These are phyloP conservation scores for Falco columbarius DNA, from an alignment of 2,797 vertebrate genomes.

Conservation along the genomic window DNA sequence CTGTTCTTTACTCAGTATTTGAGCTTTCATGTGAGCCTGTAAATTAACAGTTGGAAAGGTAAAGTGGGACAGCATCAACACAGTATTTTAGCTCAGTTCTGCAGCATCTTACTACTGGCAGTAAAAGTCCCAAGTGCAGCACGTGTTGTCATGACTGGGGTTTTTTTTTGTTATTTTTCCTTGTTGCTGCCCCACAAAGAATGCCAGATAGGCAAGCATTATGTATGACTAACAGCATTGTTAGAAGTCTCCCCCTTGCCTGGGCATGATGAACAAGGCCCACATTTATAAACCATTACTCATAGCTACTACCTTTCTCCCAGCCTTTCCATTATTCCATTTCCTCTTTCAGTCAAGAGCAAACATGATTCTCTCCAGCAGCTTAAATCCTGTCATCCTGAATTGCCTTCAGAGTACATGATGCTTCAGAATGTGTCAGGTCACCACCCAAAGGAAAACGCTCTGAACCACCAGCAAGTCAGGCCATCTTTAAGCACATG, in stretches of 20 bases:
- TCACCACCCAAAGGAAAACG: not conserved
- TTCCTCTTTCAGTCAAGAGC: slow-evolving; percentile 25
- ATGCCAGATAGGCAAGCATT: not conserved
- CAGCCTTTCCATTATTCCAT: not conserved
- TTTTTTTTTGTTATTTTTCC: not conserved
- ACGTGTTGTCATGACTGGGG: not conserved
- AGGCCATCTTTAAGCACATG: not conserved
- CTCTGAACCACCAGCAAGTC: not conserved
- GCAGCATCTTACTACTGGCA: not conserved
- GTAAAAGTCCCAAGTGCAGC: not conserved
- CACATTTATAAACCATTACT: not conserved
- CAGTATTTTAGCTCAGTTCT: not conserved
- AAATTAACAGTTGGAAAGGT: not conserved
- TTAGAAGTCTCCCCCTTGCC: not conserved
- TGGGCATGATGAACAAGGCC: not conserved
- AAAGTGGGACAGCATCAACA: not conserved
- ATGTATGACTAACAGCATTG: not conserved
- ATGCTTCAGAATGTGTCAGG: slow-evolving; percentile 7
- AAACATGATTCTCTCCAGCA: slow-evolving; percentile 18
- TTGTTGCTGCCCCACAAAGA: not conserved
- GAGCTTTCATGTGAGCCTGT: slow-evolving; percentile 82
- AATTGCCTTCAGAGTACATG: not conserved
- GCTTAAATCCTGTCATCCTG: slow-evolving; percentile 10
- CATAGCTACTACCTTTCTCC: not conserved
- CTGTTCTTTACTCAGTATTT: slow-evolving; percentile 79